Evolutionary conservation across 2,888 invertebrate species (phyloP).

Genomic region (Allacma fusca): DNA sequence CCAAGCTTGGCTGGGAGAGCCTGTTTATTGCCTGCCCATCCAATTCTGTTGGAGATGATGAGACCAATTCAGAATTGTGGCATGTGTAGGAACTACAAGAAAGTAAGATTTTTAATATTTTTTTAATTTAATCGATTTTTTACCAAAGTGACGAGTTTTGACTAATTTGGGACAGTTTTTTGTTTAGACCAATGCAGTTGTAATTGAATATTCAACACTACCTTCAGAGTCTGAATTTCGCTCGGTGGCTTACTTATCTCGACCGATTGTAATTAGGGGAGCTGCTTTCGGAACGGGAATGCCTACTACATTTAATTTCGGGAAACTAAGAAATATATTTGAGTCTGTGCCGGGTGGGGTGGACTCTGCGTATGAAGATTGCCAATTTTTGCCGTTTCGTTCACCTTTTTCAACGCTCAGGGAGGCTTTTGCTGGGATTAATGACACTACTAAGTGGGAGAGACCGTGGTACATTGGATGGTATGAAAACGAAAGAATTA

Average conservation of each 20-base stretch:
- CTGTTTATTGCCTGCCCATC: slow-evolving; percentile 84
- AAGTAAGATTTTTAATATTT: slow-evolving; percentile 10
- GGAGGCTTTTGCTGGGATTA: slow-evolving; percentile 81
- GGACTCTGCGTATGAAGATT: slow-evolving; percentile 78
- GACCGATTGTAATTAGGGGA: slow-evolving; percentile 80
- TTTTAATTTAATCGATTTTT: too few relatives aligned
- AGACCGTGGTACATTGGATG: slow-evolving; percentile 90
- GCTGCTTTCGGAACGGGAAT: slow-evolving; percentile 67
- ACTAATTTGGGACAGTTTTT: background rate
- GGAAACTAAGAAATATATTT: slow-evolving; percentile 55
- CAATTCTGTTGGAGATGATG: slow-evolving; percentile 85
- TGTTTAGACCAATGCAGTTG: slow-evolving; percentile 32
- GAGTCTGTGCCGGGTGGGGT: slow-evolving; percentile 57
- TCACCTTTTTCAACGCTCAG: slow-evolving; percentile 78
- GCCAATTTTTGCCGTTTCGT: slow-evolving; percentile 87
- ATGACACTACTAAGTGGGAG: slow-evolving; percentile 71
- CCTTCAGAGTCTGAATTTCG: slow-evolving; percentile 72
- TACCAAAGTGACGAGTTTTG: too few relatives aligned
- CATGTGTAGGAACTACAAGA: slow-evolving; percentile 75
- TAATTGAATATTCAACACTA: slow-evolving; percentile 55
- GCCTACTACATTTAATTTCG: slow-evolving; percentile 51
- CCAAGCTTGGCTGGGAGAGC: slow-evolving; percentile 64
- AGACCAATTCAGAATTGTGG: slow-evolving; percentile 82
- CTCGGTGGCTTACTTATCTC: slow-evolving; percentile 78
- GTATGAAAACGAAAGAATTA: too few relatives aligned